These are phyloP conservation scores for Tiliacea citrago DNA, from an alignment of 2,888 invertebrate species.

Conservation along the genomic window DNA sequence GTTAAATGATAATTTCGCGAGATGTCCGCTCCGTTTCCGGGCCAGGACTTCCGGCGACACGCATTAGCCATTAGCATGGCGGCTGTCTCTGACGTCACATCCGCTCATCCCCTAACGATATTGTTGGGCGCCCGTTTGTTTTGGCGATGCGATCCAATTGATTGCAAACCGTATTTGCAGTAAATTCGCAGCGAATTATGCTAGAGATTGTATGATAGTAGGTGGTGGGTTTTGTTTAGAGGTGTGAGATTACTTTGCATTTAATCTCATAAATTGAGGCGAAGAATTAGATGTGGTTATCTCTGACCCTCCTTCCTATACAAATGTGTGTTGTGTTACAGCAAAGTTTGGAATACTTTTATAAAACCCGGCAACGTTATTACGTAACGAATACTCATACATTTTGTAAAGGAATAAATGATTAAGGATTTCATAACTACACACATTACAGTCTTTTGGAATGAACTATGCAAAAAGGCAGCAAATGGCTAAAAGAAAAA, in stretches of 20 bases:
- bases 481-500: not conserved
- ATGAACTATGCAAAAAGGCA: not conserved
- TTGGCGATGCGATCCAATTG: constrained; percentile 66
- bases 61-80: constrained; percentile 89
- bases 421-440: not conserved
- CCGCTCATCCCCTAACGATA: constrained; percentile 73
- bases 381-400: not conserved
- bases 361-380: not conserved
- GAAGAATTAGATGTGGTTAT: constrained; percentile 23
- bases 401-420: not conserved
- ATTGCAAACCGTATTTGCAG: constrained; percentile 67
- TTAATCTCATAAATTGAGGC: constrained; percentile 19
- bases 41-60: constrained; percentile 86
- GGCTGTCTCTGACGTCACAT: constrained; percentile 84
- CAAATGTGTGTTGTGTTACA: not conserved
- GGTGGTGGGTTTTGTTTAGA: constrained; percentile 3
- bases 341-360: not conserved
- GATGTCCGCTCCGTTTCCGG: constrained; percentile 86
- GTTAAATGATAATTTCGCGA: constrained; percentile 88
- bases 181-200: constrained; percentile 60
- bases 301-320: not conserved
- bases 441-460: not conserved
- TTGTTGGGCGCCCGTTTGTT: constrained; percentile 65
- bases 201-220: constrained; percentile 37
- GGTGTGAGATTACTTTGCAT: constrained; percentile 20